Evolutionary conservation across 2,888 invertebrate species (phyloP), one percentile per base, ranked within the genome.

Genomic region (Acleris holmiana): DNA sequence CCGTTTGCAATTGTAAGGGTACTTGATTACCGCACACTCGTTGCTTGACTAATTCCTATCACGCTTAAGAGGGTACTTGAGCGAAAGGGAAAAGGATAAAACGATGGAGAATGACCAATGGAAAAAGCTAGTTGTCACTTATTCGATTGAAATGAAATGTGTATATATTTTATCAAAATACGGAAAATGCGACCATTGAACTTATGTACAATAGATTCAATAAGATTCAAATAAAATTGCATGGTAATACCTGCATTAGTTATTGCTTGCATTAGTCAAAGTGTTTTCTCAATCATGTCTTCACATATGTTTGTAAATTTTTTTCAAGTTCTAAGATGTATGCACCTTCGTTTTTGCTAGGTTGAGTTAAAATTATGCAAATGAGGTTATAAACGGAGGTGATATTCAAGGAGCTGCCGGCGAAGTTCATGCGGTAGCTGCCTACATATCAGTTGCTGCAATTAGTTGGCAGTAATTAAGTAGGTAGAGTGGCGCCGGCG

Each of bases 381-480:
- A 29, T 64, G 47, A 41, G 47, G 57, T 53, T 58, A 78, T 75
- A 78, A 80, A 78, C 77, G 80, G 76, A 77, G 76, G 77, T 78
- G 81, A 81, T 81, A 79, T 80, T 78, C 84, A 84, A 85, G 84
- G 83, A 84, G 77, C 77, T 79, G 73, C 74, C 75, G 76, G 76
- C 77, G 79, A 84, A 88, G 82, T 87, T 88, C 86, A 88, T 83
- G 84, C 85, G 82, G 80, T 82, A 84, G 80, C 82, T 86, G 84
- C 79, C 80, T 80, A 73, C 59, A 79, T 84, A 84, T 85, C 86
- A 86, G 84, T 83, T 84, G 84, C 78, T 82, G 84, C 85, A 91
- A 90, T 91, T 89, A 88, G 89, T 85, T 60, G 60, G 54, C 60
- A 82, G 88, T 88, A 89, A 90, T 91, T 89, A 89, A 88, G 87